Conservation (phyloP, 2,888 invertebrate genomes). For the Dicroscelio sp. region DNA sequence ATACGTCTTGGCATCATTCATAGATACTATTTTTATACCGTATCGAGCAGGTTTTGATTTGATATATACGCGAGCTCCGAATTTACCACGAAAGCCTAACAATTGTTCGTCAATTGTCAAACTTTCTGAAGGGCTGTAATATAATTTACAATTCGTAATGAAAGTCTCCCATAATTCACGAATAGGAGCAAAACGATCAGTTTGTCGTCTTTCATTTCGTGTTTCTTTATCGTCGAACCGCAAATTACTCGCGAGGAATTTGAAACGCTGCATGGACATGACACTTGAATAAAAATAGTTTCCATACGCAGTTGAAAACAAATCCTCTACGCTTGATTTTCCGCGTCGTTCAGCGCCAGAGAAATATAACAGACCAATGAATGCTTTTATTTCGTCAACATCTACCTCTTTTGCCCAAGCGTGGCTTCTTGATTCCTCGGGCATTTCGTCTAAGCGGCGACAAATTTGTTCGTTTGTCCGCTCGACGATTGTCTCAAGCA, state of each 20-base stretch:
- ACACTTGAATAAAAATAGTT: constrained; percentile 29
- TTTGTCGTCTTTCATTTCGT: constrained; percentile 24
- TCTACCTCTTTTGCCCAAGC: constrained; percentile 34
- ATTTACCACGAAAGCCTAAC: constrained; percentile 55
- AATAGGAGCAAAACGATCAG: constrained; percentile 34
- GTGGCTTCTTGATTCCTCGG: no score
- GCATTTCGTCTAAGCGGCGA: no score
- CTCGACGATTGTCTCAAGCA: no score
- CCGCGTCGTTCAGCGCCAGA: constrained; percentile 19
- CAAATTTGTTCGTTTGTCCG: no score
- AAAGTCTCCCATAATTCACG: constrained; percentile 41
- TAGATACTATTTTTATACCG: constrained; percentile 58
- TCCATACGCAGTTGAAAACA: constrained; percentile 23
- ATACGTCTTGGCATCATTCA: constrained; percentile 45
- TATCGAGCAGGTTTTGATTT: constrained; percentile 50
- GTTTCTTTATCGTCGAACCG: constrained; percentile 52
- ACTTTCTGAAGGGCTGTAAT: constrained; percentile 42
- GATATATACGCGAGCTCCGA: constrained; percentile 45
- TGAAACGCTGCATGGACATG: constrained; percentile 37
- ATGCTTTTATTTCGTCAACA: constrained; percentile 45
- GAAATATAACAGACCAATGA: constrained; percentile 40
- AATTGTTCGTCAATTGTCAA: constrained; percentile 64
- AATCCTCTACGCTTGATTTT: constrained; percentile 5
- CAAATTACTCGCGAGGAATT: constrained; percentile 19
- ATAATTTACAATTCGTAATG: constrained; percentile 23